Base-by-base conservation (phyloP, 2,888 invertebrate genomes). In the Drosophila formosana region DNA sequence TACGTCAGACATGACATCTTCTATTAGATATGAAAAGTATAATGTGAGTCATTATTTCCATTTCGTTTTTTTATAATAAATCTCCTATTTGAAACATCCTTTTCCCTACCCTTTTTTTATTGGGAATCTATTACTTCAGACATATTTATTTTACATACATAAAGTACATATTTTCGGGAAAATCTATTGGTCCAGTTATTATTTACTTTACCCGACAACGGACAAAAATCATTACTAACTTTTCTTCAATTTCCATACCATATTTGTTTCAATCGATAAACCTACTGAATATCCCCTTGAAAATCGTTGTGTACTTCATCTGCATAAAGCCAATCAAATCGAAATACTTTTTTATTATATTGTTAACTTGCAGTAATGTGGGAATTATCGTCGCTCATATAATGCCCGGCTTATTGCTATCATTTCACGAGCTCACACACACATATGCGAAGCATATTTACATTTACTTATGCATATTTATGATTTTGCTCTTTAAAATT, bases 341-440 rank as follows among this genome's bases (percentile, higher is more conserved):
- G 8, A 41, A 41, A 41, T 18, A 41, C 13, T 13, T 41, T 41
- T 18, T 41, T n/a, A 26, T 26, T 32, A 4, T 34, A 37, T 8
- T 34, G 0, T 49, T 5, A n/a, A 28, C n/a, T 45, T 41, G 4
- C 28, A 37, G 34, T 63, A 28, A 46, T 64, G 25, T 53, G 63
- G 47, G 39, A 13, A 11, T 52, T 37, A 72, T 70, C 55, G 56
- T 3, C 13, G 1, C 18, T 28, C 4, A 28, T 52, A 71, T 72
- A 57, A 37, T 56, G 26, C 64, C 75, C 73, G 65, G 68, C 43
- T 65, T 70, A 53, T 65, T 49, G 8, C 18, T 7, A 13, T 11
- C 18, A 43, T 43, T 62, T 67, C 3, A 13, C 0, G 32, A 50
- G 9, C 61, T 23, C 30, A 37, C 32, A 41, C 13, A 13, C 13